phyloP scores from a whole-genome alignment of 2,888 invertebrate genomes.

The Eudasyphora cyanicolor region DNA sequence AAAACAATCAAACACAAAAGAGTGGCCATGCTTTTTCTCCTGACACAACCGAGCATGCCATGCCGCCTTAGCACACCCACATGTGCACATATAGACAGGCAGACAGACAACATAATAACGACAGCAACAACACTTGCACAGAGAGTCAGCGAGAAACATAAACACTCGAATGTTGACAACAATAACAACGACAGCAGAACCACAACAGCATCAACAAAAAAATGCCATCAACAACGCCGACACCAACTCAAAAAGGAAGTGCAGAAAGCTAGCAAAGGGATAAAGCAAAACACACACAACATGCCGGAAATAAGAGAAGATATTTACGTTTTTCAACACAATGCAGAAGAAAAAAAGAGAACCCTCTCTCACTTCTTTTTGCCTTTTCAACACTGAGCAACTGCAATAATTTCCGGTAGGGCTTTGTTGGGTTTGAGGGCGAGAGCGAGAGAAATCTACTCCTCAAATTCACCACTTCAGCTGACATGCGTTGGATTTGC shows the following conservation, averaged over 20 bases:
- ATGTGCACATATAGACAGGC: background rate
- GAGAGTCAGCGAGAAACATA: slow-evolving; percentile 56
- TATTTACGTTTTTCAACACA: background rate
- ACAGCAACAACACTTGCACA: slow-evolving; percentile 35
- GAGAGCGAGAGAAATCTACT: background rate
- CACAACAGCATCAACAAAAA: background rate
- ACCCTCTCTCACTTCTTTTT: background rate
- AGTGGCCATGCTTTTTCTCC: slow-evolving; percentile 18
- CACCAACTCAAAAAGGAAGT: no score
- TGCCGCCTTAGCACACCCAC: background rate
- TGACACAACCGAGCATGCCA: no score
- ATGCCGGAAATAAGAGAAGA: background rate
- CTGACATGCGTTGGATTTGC: background rate
- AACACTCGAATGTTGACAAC: slow-evolving; percentile 62
- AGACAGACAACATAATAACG: background rate
- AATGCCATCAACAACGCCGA: no score
- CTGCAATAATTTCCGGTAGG: no score
- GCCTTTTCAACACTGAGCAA: no score
- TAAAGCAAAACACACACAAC: background rate
- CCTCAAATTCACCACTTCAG: background rate
- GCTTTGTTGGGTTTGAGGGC: background rate
- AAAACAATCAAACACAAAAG: slow-evolving; percentile 46
- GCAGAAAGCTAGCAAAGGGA: background rate
- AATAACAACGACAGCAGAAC: slow-evolving; percentile 54
- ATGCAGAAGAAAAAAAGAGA: background rate